These are phyloP conservation scores for Synergus itoensis DNA, from an alignment of 2,888 invertebrate species.

Conservation along the genomic window DNA sequence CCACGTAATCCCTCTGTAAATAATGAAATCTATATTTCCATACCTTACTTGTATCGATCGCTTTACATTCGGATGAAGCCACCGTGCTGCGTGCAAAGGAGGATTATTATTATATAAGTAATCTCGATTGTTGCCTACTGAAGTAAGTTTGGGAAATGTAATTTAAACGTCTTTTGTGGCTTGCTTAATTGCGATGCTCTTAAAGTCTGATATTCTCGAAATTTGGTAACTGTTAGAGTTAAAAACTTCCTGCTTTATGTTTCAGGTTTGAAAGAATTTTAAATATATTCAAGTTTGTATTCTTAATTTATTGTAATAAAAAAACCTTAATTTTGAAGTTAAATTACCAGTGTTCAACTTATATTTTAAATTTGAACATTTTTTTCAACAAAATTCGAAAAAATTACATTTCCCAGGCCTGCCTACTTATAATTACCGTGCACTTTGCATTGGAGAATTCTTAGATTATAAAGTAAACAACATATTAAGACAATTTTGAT, in stretches of 20 bases:
- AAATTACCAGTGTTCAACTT: too few relatives aligned
- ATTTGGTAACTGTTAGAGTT: background rate
- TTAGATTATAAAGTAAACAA: conserved; percentile 31
- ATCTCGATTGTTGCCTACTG: conserved; percentile 26
- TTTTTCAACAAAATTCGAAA: background rate
- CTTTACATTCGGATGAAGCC: conserved; percentile 44
- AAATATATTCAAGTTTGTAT: too few relatives aligned
- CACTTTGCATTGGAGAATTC: conserved; percentile 20
- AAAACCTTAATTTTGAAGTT: too few relatives aligned
- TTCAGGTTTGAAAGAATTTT: background rate
- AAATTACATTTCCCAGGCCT: background rate
- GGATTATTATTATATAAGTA: conserved; percentile 24
- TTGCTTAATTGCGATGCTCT: background rate
- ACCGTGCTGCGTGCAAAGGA: conserved; percentile 40
- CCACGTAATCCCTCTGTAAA: conserved; percentile 53
- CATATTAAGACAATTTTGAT: conserved; percentile 35
- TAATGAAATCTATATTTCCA: conserved; percentile 54
- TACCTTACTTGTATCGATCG: conserved; percentile 46
- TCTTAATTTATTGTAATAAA: too few relatives aligned
- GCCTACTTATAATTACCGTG: conserved; percentile 1
- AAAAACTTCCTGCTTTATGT: background rate
- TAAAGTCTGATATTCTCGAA: background rate
- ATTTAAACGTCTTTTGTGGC: conserved; percentile 3
- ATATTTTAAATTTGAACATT: too few relatives aligned
- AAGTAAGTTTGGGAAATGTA: conserved; percentile 9